Evolutionary conservation across 2,113 vertebrate species (phyloP).

Genomic region (Pardalotus punctatus): DNA sequence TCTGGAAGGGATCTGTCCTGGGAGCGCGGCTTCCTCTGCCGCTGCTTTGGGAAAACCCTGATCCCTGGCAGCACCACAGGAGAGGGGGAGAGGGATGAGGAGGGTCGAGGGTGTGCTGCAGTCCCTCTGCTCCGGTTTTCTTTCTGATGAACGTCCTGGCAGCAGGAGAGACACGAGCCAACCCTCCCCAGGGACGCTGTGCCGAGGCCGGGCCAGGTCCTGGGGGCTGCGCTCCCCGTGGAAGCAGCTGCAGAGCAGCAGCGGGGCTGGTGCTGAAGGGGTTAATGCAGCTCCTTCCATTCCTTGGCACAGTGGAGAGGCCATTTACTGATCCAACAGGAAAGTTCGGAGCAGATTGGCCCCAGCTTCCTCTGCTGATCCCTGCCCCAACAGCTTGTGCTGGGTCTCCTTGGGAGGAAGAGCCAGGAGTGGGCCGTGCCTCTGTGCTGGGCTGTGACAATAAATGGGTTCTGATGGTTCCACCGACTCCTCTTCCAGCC

Average conservation of each 20-base stretch:
- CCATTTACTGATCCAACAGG: background rate
- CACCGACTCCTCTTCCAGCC: background rate
- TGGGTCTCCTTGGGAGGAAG: background rate
- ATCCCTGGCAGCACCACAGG: fast-evolving
- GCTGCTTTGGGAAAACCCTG: fast-evolving
- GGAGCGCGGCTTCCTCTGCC: fast-evolving
- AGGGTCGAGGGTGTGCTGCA: background rate
- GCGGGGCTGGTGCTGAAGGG: background rate
- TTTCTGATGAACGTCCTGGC: fast-evolving
- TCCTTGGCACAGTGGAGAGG: background rate
- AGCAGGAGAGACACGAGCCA: fast-evolving
- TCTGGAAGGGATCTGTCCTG: background rate
- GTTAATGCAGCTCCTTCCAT: background rate
- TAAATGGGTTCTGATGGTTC: background rate
- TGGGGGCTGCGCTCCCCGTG: background rate
- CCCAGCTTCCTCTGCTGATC: background rate
- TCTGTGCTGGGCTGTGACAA: background rate
- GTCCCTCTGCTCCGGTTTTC: fast-evolving
- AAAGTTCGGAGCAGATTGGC: background rate
- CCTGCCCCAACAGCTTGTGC: background rate
- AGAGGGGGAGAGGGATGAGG: background rate
- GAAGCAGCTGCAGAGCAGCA: background rate
- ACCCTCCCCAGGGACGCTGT: fast-evolving
- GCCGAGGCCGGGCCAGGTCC: background rate
- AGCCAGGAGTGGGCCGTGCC: background rate